Evolutionary conservation across 2,113 vertebrate species (phyloP).

Genomic region (Gymnogyps californianus): DNA sequence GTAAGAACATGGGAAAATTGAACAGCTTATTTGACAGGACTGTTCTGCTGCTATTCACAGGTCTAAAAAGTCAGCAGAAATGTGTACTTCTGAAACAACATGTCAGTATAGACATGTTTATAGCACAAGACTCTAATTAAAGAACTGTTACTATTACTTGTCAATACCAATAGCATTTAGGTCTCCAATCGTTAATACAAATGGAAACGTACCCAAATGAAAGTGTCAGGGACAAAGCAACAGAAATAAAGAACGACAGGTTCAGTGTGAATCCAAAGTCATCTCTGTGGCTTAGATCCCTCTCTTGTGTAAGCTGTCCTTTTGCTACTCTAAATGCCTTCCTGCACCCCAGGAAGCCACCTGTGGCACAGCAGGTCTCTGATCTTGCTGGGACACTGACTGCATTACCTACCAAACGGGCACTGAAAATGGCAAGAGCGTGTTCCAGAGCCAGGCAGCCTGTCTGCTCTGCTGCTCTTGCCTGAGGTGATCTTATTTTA

Average conservation of each 20-base stretch:
- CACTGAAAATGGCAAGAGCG: background rate
- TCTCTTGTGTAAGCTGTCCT: background rate
- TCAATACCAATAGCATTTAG: background rate
- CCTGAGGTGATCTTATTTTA: background rate
- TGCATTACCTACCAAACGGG: rapidly evolving
- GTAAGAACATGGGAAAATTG: background rate
- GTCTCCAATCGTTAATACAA: background rate
- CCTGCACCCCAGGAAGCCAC: background rate
- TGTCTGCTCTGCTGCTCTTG: background rate
- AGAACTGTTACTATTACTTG: background rate
- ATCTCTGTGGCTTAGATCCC: background rate
- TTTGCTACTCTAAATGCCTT: background rate
- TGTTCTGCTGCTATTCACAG: background rate
- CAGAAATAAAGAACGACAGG: background rate
- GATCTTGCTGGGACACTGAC: rapidly evolving
- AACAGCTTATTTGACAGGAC: background rate
- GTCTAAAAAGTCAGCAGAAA: background rate
- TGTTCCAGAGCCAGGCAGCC: background rate
- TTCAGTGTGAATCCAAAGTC: background rate
- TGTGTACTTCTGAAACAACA: background rate
- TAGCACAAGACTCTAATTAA: background rate
- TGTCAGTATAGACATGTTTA: background rate
- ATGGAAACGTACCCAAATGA: background rate
- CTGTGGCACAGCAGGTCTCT: background rate
- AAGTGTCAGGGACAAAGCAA: background rate